Evolutionary conservation across 2,888 invertebrate genomes (phyloP).

Genomic region (Amiota mariae): DNA sequence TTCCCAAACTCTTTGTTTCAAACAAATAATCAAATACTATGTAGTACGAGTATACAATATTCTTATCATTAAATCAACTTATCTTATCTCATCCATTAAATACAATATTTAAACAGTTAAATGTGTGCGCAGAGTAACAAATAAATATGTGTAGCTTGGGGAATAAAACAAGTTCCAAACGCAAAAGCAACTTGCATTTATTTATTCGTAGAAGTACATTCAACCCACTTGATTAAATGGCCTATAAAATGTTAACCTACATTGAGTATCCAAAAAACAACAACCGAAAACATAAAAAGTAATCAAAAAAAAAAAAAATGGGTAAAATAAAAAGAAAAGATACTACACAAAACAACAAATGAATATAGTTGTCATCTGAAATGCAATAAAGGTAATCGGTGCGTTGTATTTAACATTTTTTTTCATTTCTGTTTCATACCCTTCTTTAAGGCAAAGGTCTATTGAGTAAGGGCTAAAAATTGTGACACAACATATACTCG

Average conservation of each 20-base stretch:
- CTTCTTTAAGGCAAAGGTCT: too few species aligned
- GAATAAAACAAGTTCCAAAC: too few species aligned
- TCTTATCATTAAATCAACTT: too few species aligned
- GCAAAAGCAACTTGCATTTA: slow-evolving; percentile 38
- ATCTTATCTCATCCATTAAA: not conserved
- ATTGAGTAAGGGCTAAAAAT: too few species aligned
- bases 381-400: too few species aligned
- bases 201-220: too few species aligned
- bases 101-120: slow-evolving; percentile 58
- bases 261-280: not conserved
- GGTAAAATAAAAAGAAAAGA: not conserved
- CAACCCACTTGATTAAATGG: slow-evolving; percentile 9
- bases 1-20: too few species aligned
- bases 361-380: not conserved
- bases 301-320: not conserved
- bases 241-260: slow-evolving; percentile 15
- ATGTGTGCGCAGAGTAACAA: slow-evolving; percentile 56
- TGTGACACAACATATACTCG: too few species aligned
- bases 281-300: not conserved
- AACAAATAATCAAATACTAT: too few species aligned
- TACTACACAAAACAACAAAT: not conserved
- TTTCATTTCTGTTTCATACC: not conserved
- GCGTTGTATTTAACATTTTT: not conserved
- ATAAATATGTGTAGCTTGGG: slow-evolving; percentile 7
- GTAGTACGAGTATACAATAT: too few species aligned